Base-by-base conservation (phyloP, 1,140 invertebrate genomes). In the Goniozus legneri region DNA sequence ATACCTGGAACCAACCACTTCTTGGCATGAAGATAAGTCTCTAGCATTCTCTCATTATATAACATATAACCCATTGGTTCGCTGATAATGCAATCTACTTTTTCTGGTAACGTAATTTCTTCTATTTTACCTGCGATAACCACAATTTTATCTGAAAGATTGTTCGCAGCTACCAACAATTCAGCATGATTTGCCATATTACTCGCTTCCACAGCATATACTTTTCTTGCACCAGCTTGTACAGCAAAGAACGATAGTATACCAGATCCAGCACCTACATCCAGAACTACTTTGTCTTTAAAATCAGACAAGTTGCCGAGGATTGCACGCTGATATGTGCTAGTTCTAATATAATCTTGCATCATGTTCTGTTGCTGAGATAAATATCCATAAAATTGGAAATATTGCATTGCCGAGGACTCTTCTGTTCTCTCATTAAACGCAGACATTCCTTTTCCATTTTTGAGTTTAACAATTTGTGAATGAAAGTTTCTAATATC, bases 361-460 rank as follows among this genome's bases (percentile, higher is more conserved):
- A 99, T 94, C 97, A 99, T 99, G 67, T 99, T 99, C 77, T 99
- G 97, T 75, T 99, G 97, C 71, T 99, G 97, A 36, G 94, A 97
- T 43, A 99, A 77, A 77, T 97, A 98, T 43, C 96, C 95, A 77
- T 99, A 98, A 77, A 98, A 98, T 80, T 98, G 86, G 65, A 94
- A 98, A 81, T 98, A 98, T 71, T 98, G 95, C 70, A 91, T 90
- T 21, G 95, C 95, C 14, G 95, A 97, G 0, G 95, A 93, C 63
- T 97, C 93, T 70, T 98, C 96, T 16, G 96, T 98, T 69, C 96
- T 81, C 52, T 95, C 88, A n/a, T 91, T 89, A 75, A 98, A 98
- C 43, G 95, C 87, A 0, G 91, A 95, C 2, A 84, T 77, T 20
- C 84, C 86, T 62, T 87, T 84, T 16, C 88, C 84, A 62, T 83